Conservation (phyloP, 35 echinoderm and acorn worm genomes). For the Heliocidaris erythrogramma region DNA sequence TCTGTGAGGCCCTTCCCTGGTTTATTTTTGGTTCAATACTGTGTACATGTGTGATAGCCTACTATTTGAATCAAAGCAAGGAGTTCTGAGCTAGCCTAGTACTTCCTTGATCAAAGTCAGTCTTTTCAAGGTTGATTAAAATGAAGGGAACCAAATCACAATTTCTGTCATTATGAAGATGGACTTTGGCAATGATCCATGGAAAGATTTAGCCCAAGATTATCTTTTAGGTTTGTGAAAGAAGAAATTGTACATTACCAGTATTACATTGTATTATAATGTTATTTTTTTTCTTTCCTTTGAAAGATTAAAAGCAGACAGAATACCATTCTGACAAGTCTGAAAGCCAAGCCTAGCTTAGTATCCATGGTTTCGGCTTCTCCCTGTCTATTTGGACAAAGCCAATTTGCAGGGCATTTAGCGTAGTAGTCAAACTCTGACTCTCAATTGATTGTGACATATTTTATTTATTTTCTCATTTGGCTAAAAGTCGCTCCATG, state of each 20-base stretch:
- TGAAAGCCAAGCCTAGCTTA: neutral
- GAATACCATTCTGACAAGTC: neutral
- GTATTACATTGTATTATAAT: neutral
- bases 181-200: too few relatives aligned
- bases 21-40: too few relatives aligned
- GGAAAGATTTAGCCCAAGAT: too few relatives aligned
- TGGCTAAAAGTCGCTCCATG: constrained; percentile 1
- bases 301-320: neutral
- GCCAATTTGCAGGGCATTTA: neutral
- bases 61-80: too few relatives aligned
- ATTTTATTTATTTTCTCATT: constrained; percentile 18
- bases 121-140: too few relatives aligned
- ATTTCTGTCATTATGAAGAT: too few relatives aligned
- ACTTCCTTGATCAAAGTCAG: too few relatives aligned
- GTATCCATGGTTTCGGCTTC: neutral
- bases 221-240: too few relatives aligned
- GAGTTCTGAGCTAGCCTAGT: too few relatives aligned
- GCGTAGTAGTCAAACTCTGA: neutral
- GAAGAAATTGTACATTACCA: too few relatives aligned
- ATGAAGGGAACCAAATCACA: too few relatives aligned
- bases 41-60: too few relatives aligned
- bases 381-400: constrained; percentile 10
- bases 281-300: neutral
- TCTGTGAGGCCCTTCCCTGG: neutral
- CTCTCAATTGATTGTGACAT: constrained; percentile 2